Evolutionary conservation across 2,888 invertebrate genomes (phyloP).

Genomic region (Parnassius orleans): DNA sequence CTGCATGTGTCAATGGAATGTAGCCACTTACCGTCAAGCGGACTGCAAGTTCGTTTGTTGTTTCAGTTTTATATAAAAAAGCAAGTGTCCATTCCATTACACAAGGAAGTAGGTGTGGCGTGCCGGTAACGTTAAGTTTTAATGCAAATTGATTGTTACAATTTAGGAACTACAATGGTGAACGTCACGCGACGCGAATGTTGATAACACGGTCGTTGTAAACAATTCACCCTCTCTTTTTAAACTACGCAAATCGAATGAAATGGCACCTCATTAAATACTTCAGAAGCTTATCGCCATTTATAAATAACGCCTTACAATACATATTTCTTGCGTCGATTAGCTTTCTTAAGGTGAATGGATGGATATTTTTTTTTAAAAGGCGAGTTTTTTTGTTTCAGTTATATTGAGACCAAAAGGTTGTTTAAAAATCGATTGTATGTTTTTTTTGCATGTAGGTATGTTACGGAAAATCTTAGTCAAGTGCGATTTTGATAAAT

Average conservation of each 20-base stretch:
- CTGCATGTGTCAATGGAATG: too few species aligned
- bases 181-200: slow-evolving; percentile 16
- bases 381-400: too few species aligned
- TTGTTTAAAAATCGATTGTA: too few species aligned
- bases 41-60: background rate
- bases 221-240: slow-evolving; percentile 13
- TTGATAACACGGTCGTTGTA: slow-evolving; percentile 17
- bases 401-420: too few species aligned
- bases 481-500: too few species aligned
- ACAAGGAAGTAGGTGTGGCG: slow-evolving; percentile 4
- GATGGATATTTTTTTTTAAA: too few species aligned
- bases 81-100: background rate
- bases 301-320: slow-evolving; percentile 13
- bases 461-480: too few species aligned
- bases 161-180: slow-evolving; percentile 15
- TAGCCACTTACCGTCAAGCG: too few species aligned
- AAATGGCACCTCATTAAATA: slow-evolving; percentile 2
- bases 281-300: slow-evolving; percentile 8
- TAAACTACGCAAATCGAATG: background rate
- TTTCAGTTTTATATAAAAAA: slow-evolving; percentile 1
- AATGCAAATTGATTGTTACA: slow-evolving; percentile 23
- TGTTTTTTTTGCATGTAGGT: too few species aligned
- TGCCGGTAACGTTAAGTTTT: slow-evolving; percentile 12
- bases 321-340: slow-evolving; percentile 1
- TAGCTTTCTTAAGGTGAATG: too few species aligned